Evolutionary conservation across 2,113 vertebrate genomes (phyloP).

Genomic region (Calyptomena viridis): DNA sequence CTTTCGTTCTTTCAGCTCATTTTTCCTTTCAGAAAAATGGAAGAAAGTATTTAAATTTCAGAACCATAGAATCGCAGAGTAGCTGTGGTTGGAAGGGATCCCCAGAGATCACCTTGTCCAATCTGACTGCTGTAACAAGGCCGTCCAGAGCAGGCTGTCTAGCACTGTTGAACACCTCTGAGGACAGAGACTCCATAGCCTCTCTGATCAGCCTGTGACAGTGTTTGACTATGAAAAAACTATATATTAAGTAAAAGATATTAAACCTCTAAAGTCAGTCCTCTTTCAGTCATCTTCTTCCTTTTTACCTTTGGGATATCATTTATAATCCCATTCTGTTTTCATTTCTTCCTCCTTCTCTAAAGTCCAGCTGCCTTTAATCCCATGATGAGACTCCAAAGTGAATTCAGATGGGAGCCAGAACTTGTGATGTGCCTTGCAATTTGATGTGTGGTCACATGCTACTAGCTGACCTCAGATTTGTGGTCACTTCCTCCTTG

Average conservation of each 20-base stretch:
- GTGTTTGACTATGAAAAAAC: neutral
- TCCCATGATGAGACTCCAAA: neutral
- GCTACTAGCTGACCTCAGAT: neutral
- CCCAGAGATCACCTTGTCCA: neutral
- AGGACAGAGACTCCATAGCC: neutral
- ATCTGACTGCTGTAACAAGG: neutral
- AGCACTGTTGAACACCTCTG: neutral
- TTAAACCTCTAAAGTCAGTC: neutral
- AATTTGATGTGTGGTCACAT: neutral
- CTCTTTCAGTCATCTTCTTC: neutral
- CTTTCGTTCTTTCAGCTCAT: neutral
- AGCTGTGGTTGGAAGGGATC: neutral
- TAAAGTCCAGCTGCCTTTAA: neutral
- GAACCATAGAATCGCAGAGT: neutral
- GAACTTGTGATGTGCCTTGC: neutral
- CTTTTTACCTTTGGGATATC: neutral
- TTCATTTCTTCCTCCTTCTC: neutral
- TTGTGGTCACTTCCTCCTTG: fast-evolving
- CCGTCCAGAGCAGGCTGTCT: neutral
- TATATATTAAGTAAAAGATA: neutral
- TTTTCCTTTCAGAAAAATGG: neutral
- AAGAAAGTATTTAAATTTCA: neutral
- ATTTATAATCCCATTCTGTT: neutral
- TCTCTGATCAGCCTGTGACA: neutral
- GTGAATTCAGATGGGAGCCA: neutral